Conservation (phyloP, 1,140 invertebrate genomes). For the Atopsyche davidsoni region DNA sequence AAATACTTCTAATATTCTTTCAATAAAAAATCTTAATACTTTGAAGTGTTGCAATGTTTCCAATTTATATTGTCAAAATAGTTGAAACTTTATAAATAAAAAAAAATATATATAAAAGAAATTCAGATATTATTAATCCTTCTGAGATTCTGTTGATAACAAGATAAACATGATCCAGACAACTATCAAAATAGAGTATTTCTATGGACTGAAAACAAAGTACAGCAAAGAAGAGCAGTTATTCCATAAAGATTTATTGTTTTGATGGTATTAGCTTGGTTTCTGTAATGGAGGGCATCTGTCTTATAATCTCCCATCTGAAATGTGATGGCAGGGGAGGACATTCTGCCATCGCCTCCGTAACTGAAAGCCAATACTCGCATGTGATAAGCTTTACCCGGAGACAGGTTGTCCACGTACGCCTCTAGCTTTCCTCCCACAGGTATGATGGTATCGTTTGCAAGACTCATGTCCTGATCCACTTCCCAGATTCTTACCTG, state of each 20-base stretch:
- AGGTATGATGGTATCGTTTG: slow-evolving; percentile 76
- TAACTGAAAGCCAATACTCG: slow-evolving; percentile 88
- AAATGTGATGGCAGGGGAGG: slow-evolving; percentile 82
- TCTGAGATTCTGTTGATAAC: too few relatives aligned
- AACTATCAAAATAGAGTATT: too few relatives aligned
- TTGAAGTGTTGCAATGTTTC: too few relatives aligned
- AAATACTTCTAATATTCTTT: too few relatives aligned
- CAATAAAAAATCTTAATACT: too few relatives aligned
- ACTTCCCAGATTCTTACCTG: slow-evolving; percentile 85
- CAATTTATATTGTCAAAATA: too few relatives aligned
- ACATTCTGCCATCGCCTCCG: slow-evolving; percentile 94
- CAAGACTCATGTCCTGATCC: slow-evolving; percentile 86
- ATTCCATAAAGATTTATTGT: neutral
- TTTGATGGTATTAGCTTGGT: neutral
- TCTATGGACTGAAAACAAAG: too few relatives aligned
- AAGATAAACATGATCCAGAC: too few relatives aligned
- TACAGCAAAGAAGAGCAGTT: too few relatives aligned
- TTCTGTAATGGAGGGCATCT: slow-evolving; percentile 40
- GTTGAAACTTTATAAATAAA: too few relatives aligned
- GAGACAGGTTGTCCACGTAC: slow-evolving; percentile 69
- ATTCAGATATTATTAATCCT: too few relatives aligned
- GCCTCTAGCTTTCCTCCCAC: slow-evolving; percentile 73
- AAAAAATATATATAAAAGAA: too few relatives aligned
- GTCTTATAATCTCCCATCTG: slow-evolving; percentile 67
- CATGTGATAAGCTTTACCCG: slow-evolving; percentile 82